Evolutionary conservation across 53 echinoderm and acorn worm genomes (phyloP).

Genomic region (Patiria pectinifera): DNA sequence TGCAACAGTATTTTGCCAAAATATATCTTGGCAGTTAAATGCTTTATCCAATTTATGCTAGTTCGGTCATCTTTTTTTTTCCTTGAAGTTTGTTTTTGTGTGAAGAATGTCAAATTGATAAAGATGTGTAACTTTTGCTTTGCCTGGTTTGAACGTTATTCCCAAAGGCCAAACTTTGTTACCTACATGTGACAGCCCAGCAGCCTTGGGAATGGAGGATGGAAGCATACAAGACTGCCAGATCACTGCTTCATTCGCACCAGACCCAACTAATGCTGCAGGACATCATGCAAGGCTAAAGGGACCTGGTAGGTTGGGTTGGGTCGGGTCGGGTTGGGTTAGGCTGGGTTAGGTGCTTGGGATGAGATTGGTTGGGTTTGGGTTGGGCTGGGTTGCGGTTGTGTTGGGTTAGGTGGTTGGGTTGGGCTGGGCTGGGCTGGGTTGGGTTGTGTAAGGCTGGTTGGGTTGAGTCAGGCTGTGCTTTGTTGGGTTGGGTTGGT

Average conservation of each 20-base stretch:
- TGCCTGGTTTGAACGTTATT: background rate
- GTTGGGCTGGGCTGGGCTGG: too few relatives aligned
- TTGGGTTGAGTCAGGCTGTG: too few relatives aligned
- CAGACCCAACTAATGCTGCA: slow-evolving; percentile 46
- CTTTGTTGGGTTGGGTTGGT: too few relatives aligned
- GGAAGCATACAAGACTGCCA: slow-evolving; percentile 72
- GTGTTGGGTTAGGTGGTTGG: too few relatives aligned
- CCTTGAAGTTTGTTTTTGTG: too few relatives aligned
- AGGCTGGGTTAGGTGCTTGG: background rate
- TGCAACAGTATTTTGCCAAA: too few relatives aligned
- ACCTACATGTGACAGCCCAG: slow-evolving; percentile 47
- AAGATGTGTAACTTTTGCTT: background rate
- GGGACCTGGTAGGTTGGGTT: slow-evolving; percentile 53
- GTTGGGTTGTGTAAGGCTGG: too few relatives aligned
- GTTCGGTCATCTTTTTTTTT: too few relatives aligned
- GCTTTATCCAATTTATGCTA: too few relatives aligned
- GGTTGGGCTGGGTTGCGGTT: too few relatives aligned
- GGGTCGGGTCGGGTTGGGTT: background rate
- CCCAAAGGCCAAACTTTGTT: background rate
- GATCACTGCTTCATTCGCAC: slow-evolving; percentile 74
- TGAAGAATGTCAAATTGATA: too few relatives aligned
- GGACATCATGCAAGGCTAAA: slow-evolving; percentile 75
- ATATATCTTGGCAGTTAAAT: too few relatives aligned
- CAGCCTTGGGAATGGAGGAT: slow-evolving; percentile 70
- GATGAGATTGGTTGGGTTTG: background rate